A percentile compares a stretch with the other conserved stretches of the same genome.
These are phyloP conservation scores for Montipora capricornis DNA, from an alignment of 64 coral and sea anemone species.

Conservation along the genomic window DNA sequence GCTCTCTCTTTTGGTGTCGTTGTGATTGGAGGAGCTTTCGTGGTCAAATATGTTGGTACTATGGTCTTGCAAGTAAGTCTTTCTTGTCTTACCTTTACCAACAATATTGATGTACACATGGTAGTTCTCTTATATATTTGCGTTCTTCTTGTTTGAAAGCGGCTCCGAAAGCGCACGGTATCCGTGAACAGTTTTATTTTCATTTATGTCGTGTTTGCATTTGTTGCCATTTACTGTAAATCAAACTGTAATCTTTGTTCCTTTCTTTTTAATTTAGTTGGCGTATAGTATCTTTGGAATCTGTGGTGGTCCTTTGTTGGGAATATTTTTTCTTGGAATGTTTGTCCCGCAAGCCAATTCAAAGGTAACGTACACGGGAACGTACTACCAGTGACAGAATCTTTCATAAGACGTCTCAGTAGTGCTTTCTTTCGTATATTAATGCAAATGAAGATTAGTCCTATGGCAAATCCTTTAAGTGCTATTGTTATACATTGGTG, in stretches of 20 bases:
- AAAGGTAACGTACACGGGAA: constrained; percentile 32
- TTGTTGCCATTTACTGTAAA: too few relatives aligned
- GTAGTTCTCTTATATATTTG: too few relatives aligned
- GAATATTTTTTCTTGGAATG: constrained; percentile 86
- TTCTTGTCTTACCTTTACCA: background rate
- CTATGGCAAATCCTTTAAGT: too few relatives aligned
- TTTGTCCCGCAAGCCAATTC: constrained; percentile 77
- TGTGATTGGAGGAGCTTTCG: constrained; percentile 84
- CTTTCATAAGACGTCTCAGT: too few relatives aligned
- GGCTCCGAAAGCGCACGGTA: too few relatives aligned
- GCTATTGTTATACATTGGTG: too few relatives aligned
- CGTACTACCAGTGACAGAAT: background rate
- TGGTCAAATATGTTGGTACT: constrained; percentile 84
- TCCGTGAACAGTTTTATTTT: too few relatives aligned
- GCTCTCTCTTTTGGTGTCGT: constrained; percentile 73
- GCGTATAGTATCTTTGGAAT: constrained; percentile 90
- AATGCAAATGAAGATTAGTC: too few relatives aligned
- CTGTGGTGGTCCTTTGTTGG: constrained; percentile 75
- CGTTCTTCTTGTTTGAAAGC: too few relatives aligned
- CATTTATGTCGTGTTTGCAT: too few relatives aligned
- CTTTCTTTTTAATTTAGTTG: constrained; percentile 41
- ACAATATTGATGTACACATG: too few relatives aligned
- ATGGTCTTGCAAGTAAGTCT: constrained; percentile 84
- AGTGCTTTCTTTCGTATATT: too few relatives aligned
- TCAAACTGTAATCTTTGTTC: background rate